Conservation (phyloP, 2,888 invertebrate genomes). For the Rhimphoctona megacephalus region DNA sequence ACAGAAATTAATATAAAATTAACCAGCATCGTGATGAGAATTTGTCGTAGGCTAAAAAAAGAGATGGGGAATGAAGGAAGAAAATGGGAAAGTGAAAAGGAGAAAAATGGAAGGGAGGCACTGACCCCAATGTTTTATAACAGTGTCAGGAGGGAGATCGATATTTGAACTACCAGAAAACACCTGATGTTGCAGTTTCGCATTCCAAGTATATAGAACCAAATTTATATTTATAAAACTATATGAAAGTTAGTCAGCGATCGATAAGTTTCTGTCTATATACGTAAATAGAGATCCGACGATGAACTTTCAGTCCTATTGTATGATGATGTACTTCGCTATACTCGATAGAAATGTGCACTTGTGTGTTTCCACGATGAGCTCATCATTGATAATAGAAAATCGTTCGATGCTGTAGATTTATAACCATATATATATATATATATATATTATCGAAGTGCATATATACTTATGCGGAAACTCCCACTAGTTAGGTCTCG, state of each 20-base stretch:
- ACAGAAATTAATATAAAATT: slow-evolving; percentile 35
- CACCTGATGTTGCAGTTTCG: slow-evolving; percentile 42
- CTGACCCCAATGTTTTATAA: slow-evolving; percentile 60
- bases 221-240: slow-evolving; percentile 16
- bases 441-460: neutral
- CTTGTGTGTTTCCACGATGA: slow-evolving; percentile 43
- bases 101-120: slow-evolving; percentile 37
- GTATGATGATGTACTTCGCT: slow-evolving; percentile 3
- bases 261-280: slow-evolving; percentile 53
- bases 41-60: neutral
- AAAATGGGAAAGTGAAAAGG: slow-evolving; percentile 12
- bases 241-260: slow-evolving; percentile 35
- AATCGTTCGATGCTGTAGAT: slow-evolving; percentile 35
- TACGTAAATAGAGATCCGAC: slow-evolving; percentile 15
- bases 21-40: slow-evolving; percentile 32
- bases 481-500: slow-evolving; percentile 4
- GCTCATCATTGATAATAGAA: slow-evolving; percentile 57
- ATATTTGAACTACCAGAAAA: slow-evolving; percentile 53
- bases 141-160: slow-evolving; percentile 61
- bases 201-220: slow-evolving; percentile 21
- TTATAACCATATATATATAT: neutral
- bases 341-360: slow-evolving; percentile 4
- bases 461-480: neutral
- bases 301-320: slow-evolving; percentile 21
- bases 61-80: neutral